Evolutionary conservation across 2,888 invertebrate genomes (phyloP).

Genomic region (Acanthococcus lagerstroemiae): DNA sequence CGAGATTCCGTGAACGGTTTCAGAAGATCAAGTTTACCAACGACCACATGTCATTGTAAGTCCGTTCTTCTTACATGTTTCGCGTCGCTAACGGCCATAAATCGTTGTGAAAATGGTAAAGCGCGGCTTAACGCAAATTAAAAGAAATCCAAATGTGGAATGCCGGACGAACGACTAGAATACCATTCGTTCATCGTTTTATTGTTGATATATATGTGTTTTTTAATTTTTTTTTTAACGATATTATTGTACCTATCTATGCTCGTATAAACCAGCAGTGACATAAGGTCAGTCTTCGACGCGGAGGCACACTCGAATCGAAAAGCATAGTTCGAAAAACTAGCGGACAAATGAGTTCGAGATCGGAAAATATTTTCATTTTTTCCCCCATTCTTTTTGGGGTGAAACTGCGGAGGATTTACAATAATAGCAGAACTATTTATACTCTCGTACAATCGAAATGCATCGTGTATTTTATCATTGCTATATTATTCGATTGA

Average conservation of each 20-base stretch:
- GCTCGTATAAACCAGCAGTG: no score
- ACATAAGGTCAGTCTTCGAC: no score
- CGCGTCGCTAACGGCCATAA: constrained; percentile 27
- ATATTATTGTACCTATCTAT: constrained; percentile 5
- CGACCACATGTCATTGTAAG: constrained; percentile 23
- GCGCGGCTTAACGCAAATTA: constrained; percentile 25
- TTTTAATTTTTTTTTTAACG: not conserved
- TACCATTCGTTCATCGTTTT: constrained; percentile 22
- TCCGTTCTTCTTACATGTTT: constrained; percentile 19
- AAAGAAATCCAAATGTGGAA: constrained; percentile 22
- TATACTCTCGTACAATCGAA: no score
- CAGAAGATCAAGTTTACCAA: constrained; percentile 23
- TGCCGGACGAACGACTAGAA: constrained; percentile 17
- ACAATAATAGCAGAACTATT: no score
- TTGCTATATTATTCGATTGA: no score
- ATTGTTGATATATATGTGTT: constrained; percentile 2
- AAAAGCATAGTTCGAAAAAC: no score
- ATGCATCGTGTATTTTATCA: no score
- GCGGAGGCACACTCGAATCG: no score
- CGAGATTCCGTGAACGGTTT: constrained; percentile 12
- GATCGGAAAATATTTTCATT: no score
- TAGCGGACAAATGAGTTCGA: no score
- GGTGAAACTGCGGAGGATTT: no score
- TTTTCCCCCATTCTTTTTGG: no score
- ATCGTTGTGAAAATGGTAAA: constrained; percentile 24